Evolutionary conservation across 2,113 vertebrate species (phyloP).

Genomic region (Daubentonia madagascariensis): DNA sequence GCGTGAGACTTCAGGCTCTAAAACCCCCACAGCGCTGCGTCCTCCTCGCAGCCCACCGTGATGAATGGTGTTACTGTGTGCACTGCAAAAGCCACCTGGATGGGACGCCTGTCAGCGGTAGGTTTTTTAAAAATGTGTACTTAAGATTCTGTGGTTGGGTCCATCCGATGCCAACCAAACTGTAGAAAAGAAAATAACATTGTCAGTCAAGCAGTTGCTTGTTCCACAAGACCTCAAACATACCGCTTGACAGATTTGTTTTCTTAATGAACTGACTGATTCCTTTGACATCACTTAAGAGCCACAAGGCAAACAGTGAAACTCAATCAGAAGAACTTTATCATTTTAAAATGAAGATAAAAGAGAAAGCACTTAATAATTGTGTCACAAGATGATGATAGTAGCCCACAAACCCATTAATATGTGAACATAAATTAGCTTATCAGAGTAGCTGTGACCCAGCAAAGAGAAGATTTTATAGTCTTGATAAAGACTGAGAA

Average conservation of each 20-base stretch:
- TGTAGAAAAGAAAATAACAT: slow-evolving; percentile 63
- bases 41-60: background rate
- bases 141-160: slow-evolving; percentile 53
- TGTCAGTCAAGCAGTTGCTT: slow-evolving; percentile 55
- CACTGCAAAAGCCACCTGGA: background rate
- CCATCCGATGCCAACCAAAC: slow-evolving; percentile 53
- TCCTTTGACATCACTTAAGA: slow-evolving; percentile 70
- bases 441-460: slow-evolving; percentile 4
- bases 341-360: slow-evolving; percentile 63
- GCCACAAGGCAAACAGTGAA: background rate
- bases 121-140: slow-evolving; percentile 66
- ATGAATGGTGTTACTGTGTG: slow-evolving; percentile 62
- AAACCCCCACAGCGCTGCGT: background rate
- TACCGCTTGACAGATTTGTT: slow-evolving; percentile 32
- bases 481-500: slow-evolving; percentile 26
- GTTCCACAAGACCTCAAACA: slow-evolving; percentile 41
- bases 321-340: slow-evolving; percentile 58
- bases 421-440: slow-evolving; percentile 52
- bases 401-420: slow-evolving; percentile 35
- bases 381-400: slow-evolving; percentile 37
- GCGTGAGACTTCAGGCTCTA: background rate
- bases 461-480: slow-evolving; percentile 27
- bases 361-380: slow-evolving; percentile 63
- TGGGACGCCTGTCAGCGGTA: background rate
- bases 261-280: slow-evolving; percentile 60